Conservation (phyloP, 2,113 vertebrate genomes). For the Hippocampus mohnikei region DNA sequence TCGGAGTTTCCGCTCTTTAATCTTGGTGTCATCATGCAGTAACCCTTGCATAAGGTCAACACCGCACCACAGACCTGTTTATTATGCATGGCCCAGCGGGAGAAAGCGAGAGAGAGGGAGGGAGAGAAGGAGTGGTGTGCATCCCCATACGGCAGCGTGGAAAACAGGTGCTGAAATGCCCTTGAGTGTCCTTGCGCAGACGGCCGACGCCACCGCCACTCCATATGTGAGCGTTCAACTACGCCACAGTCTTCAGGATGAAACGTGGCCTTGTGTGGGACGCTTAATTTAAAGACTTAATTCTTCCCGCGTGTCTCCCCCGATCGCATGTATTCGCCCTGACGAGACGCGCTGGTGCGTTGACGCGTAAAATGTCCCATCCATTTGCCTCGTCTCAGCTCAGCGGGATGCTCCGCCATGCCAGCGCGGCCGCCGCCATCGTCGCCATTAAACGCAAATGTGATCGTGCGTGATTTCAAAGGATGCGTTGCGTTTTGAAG, state of each 20-base stretch:
- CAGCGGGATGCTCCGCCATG: background rate
- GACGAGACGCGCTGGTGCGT: background rate
- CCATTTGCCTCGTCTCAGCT: background rate
- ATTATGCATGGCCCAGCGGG: slow-evolving; percentile 61
- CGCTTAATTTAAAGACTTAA: slow-evolving; percentile 12
- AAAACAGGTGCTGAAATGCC: slow-evolving; percentile 52
- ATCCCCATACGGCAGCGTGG: slow-evolving; percentile 37
- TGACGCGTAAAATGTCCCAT: background rate
- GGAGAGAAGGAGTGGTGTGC: background rate
- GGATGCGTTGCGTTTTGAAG: background rate
- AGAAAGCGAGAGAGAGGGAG: slow-evolving; percentile 43
- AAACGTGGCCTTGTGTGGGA: background rate
- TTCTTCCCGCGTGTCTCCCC: slow-evolving; percentile 3
- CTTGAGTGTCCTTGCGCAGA: slow-evolving; percentile 57
- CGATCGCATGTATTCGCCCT: slow-evolving; percentile 6
- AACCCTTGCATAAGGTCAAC: slow-evolving; percentile 50
- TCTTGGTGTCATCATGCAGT: slow-evolving; percentile 23
- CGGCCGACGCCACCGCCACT: slow-evolving; percentile 15
- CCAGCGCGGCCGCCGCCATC: background rate
- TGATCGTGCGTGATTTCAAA: background rate
- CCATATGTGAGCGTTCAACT: slow-evolving; percentile 1
- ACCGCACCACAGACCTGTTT: slow-evolving; percentile 51
- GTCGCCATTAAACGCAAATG: background rate
- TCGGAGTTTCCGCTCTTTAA: background rate
- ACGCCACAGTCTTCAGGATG: slow-evolving; percentile 13